These are phyloP conservation scores for Eumacrocentrus americanus DNA, from an alignment of 2,888 invertebrate species.

Conservation along the genomic window DNA sequence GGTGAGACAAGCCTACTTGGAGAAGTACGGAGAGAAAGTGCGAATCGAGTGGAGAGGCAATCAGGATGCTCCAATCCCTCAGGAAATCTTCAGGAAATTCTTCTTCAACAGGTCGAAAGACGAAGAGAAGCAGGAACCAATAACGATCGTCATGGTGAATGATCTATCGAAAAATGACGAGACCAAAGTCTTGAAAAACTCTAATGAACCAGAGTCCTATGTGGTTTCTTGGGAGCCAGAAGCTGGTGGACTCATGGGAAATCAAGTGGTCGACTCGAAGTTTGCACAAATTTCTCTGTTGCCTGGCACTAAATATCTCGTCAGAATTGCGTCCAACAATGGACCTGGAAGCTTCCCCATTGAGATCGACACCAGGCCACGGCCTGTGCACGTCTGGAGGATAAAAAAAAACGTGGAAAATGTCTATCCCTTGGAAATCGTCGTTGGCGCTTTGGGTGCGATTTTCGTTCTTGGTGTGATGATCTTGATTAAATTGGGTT, in stretches of 20 bases:
- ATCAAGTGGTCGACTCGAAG: conserved; percentile 56
- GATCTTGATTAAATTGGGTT: conserved; percentile 33
- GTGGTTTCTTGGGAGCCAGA: conserved; percentile 59
- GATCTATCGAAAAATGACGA: conserved; percentile 39
- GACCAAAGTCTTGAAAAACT: background rate
- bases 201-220: conserved; percentile 44
- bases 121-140: conserved; percentile 29
- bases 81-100: conserved; percentile 52
- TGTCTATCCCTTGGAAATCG: conserved; percentile 43
- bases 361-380: conserved; percentile 54
- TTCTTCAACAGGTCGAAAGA: conserved; percentile 51
- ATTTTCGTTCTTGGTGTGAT: conserved; percentile 38
- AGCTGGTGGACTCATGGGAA: conserved; percentile 57
- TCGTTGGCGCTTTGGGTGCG: conserved; percentile 41
- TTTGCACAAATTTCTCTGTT: conserved; percentile 57
- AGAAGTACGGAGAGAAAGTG: conserved; percentile 53
- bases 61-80: conserved; percentile 49
- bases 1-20: conserved; percentile 52
- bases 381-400: conserved; percentile 43
- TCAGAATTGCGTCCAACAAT: conserved; percentile 56
- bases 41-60: conserved; percentile 51
- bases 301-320: conserved; percentile 56
- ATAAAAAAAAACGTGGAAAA: conserved; percentile 44
- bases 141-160: conserved; percentile 11
- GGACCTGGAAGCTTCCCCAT: conserved; percentile 59